phyloP scores from a whole-genome alignment of 2,113 vertebrate genomes.

The Sinocyclocheilus grahami region DNA sequence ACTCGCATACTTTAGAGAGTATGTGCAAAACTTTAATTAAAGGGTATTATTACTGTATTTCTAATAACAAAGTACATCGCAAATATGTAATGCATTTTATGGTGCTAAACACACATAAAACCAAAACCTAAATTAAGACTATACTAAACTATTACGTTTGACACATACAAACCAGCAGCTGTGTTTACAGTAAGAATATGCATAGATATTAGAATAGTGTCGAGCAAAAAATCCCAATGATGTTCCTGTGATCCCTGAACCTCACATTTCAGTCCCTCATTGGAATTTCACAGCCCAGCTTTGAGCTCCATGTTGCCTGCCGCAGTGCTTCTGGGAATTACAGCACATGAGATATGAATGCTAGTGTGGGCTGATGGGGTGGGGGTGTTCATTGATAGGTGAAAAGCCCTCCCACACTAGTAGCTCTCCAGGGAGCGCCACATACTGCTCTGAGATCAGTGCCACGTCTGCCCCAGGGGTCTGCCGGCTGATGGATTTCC shows the following conservation, averaged over 20 bases:
- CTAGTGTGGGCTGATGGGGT: conserved; percentile 20
- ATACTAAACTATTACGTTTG: background rate
- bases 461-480: conserved; percentile 12
- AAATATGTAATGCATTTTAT: background rate
- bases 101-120: background rate
- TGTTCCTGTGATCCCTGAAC: background rate
- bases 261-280: conserved; percentile 7
- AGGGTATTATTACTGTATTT: background rate
- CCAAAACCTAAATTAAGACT: background rate
- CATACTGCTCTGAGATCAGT: conserved; percentile 39
- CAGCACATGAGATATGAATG: conserved; percentile 28
- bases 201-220: background rate
- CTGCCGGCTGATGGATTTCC: conserved; percentile 39
- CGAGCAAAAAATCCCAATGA: background rate
- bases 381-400: conserved; percentile 34
- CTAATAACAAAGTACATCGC: background rate
- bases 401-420: conserved; percentile 21
- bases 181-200: background rate
- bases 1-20: background rate
- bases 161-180: background rate
- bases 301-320: background rate
- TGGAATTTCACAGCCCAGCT: conserved; percentile 10
- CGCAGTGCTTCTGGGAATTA: background rate
- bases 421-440: conserved; percentile 33
- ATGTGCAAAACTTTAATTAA: background rate